Evolutionary conservation across 2,888 invertebrate species (phyloP).

Genomic region (Caenorhabditis plicata): DNA sequence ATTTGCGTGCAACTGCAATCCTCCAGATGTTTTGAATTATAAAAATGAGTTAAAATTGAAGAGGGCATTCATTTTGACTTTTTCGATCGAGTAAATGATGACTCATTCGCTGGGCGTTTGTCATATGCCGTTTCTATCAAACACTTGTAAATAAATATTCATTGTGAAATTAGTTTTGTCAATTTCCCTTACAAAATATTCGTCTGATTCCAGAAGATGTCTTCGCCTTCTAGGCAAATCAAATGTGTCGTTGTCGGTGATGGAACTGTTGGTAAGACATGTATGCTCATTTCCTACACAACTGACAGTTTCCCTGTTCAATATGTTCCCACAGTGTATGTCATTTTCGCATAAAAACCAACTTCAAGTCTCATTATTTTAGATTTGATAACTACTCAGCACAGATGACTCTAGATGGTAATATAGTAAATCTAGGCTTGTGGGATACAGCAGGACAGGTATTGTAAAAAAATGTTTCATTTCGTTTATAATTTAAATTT

Average conservation of each 20-base stretch:
- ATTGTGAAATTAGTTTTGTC: neutral
- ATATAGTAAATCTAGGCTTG: constrained; percentile 89
- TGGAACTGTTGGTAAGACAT: constrained; percentile 73
- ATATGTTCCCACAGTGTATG: constrained; percentile 73
- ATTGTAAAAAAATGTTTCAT: neutral
- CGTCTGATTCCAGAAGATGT: constrained; percentile 44
- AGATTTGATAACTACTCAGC: constrained; percentile 99
- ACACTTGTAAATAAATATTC: too few relatives aligned
- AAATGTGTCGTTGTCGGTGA: constrained; percentile 73
- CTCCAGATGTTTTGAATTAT: too few relatives aligned
- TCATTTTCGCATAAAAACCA: constrained; percentile 26
- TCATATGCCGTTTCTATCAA: too few relatives aligned
- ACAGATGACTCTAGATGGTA: constrained; percentile 96
- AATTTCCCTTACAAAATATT: constrained; percentile 1
- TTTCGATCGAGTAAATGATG: too few relatives aligned
- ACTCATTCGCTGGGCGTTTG: too few relatives aligned
- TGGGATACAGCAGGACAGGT: constrained; percentile 96
- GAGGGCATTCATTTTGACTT: too few relatives aligned
- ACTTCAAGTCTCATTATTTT: constrained; percentile 37
- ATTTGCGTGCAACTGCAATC: too few relatives aligned
- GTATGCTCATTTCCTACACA: constrained; percentile 73
- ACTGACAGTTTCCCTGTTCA: constrained; percentile 72
- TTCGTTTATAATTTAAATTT: constrained; percentile 13
- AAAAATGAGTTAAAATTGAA: too few relatives aligned
- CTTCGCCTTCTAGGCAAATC: constrained; percentile 68